phyloP scores from a whole-genome alignment of 2,888 invertebrate species.

The Monopis laevigella region DNA sequence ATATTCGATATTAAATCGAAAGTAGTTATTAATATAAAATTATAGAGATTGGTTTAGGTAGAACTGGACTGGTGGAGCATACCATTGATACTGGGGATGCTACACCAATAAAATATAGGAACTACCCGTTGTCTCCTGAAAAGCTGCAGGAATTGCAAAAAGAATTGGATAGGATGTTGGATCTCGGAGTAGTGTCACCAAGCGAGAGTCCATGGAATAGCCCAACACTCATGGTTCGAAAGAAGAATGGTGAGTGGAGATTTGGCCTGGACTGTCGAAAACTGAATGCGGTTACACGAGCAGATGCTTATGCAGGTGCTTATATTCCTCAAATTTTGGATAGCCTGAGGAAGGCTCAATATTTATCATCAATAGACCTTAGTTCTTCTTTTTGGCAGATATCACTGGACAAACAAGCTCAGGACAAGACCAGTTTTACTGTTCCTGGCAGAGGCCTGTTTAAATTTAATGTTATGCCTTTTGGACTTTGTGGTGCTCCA shows the following conservation, averaged over 20 bases:
- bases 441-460: constrained; percentile 10
- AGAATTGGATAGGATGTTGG: constrained; percentile 22
- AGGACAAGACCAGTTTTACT: constrained; percentile 12
- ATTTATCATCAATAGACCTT: constrained; percentile 16
- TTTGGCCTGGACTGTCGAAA: constrained; percentile 20
- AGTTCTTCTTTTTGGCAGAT: constrained; percentile 11
- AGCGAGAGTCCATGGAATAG: constrained; percentile 23
- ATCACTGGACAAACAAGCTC: neutral
- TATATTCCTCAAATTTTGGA: constrained; percentile 10
- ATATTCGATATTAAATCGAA: too few species aligned
- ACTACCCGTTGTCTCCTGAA: constrained; percentile 18
- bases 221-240: constrained; percentile 22
- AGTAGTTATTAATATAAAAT: too few species aligned
- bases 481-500: too few species aligned
- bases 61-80: constrained; percentile 14
- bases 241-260: constrained; percentile 19
- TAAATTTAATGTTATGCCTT: constrained; percentile 15
- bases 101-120: constrained; percentile 15
- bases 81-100: constrained; percentile 7
- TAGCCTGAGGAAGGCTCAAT: constrained; percentile 11
- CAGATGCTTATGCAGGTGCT: constrained; percentile 16
- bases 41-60: constrained; percentile 13
- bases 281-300: constrained; percentile 10
- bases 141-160: constrained; percentile 15
- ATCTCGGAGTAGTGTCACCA: constrained; percentile 21